Evolutionary conservation across 2,797 vertebrate genomes (phyloP), one percentile per base, ranked within the genome.

Genomic region (Emys orbicularis): DNA sequence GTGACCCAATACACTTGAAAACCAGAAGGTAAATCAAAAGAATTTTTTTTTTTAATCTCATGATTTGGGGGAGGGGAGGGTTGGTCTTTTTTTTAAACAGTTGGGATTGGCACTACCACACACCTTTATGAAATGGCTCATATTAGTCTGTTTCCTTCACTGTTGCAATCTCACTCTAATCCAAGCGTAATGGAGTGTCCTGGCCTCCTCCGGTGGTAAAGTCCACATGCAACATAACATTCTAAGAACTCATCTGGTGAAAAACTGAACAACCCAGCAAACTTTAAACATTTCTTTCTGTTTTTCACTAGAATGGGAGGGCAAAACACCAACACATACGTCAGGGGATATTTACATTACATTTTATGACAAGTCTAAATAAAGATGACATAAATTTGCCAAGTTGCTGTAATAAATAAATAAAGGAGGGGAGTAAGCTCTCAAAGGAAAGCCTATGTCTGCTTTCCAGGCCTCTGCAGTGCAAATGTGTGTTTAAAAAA

Each of bases 331-430:
- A 44, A 29, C 6, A 41, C 49, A 50, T 41, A 12, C 3, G 2
- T 85, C 54, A 80, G 41, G 93, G 74, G 85, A 88, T 95, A 91
- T 97, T 97, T 96, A 83, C 77, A 95, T 96, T 95, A 93, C 44
- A 5, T 2, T 1, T 97, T 84, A 85, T n/a, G 68, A 37, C 68
- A 95, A 91, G 89, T 88, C 89, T 92, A 96, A 96, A 94, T 91
- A 91, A 94, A 56, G 89, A 65, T 19, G 18, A 47, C 77, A 72
- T 89, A 93, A 95, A 97, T 98, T 97, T 97, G 86, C 95, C 96
- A 96, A 93, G 89, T 65, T 93, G 92, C 92, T 97, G 97, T 95
- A 97, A 96, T 96, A 94, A 88, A 95, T 37, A 96, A 97, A 94
- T 87, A 94, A 91, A 65, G 83, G 56, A 95, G 34, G 6, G 61